Base-by-base conservation (phyloP, 2,113 vertebrate species). In the Stegastes partitus region DNA sequence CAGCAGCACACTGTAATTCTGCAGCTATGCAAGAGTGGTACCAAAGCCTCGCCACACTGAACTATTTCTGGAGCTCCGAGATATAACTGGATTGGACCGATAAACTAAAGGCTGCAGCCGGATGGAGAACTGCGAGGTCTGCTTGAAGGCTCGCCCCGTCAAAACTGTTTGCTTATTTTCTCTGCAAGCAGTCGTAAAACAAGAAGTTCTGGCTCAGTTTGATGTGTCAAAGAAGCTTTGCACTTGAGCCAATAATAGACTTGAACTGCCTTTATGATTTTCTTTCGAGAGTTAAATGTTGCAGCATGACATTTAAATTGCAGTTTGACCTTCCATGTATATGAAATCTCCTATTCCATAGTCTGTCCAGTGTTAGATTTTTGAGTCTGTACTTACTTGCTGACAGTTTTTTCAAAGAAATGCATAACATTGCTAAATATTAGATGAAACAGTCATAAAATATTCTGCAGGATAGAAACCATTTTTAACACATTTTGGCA, bases 51-150 rank as follows among this genome's bases (percentile, higher is more conserved):
- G 44, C 84, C 88, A 68, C 83, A 74, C 49, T 22, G 3, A 74
- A 89, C 87, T 92, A 89, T 89, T 88, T 86, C 81, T 90, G 86
- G 80, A 83, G 31, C 49, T n/a, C 26, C 34, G 19, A 51, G 19
- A 63, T 39, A 57, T 65, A 57, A 58, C 51, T 25, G 62, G 42
- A 21, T 18, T 58, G 18, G 39, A 59, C 54, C 65, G 68, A 67
- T 70, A 68, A 67, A 58, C 26, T 47, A 18, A 31, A 23, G 45
- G 37, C 74, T 88, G 73, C 61, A 77, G 56, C 21, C 25, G 42
- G 68, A 71, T 54, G 66, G 37, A 63, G 74, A 64, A n/a, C 26
- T 31, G 28, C 19, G n/a, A 51, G 3, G 47, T 34, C 68, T 34
- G 61, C 28, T 45, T 28, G 45, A 7, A 69, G 22, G 28, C 58